Percentiles rank a stretch among this genome's conserved stretches.
phyloP scores from a whole-genome alignment of 2,888 invertebrate species.

The Phaedon cochleariae region DNA sequence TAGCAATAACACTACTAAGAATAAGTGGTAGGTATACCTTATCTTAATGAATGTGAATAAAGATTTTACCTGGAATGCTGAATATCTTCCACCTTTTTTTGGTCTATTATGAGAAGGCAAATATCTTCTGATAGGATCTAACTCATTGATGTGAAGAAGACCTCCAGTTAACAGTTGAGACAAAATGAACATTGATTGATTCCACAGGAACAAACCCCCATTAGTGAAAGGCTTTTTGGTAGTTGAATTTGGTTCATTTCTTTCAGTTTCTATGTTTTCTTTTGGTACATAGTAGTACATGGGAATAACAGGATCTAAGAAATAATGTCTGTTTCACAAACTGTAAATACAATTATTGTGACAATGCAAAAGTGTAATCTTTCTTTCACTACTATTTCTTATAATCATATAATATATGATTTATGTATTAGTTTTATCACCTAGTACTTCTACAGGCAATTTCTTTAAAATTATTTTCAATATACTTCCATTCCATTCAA shows the following conservation, averaged over 20 bases:
- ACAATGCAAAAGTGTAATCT: too few species aligned
- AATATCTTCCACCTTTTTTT: constrained; percentile 89
- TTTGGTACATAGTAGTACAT: constrained; percentile 91
- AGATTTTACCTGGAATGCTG: constrained; percentile 98
- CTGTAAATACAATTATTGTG: too few species aligned
- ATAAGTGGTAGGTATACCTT: too few species aligned
- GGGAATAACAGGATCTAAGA: constrained; percentile 85
- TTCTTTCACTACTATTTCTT: too few species aligned
- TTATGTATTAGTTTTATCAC: too few species aligned
- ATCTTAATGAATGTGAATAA: too few species aligned
- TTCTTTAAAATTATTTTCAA: too few species aligned
- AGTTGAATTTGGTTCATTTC: constrained; percentile 68
- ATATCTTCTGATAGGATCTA: constrained; percentile 95
- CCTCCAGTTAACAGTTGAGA: constrained; percentile 90
- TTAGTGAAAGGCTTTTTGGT: constrained; percentile 59
- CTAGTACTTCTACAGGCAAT: too few species aligned
- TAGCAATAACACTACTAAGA: not conserved
- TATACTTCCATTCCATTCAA: too few species aligned
- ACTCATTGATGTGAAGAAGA: constrained; percentile 89
- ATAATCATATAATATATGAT: too few species aligned
- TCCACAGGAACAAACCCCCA: constrained; percentile 86
- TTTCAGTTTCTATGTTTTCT: constrained; percentile 77
- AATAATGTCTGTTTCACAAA: not conserved
- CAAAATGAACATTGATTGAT: constrained; percentile 94
- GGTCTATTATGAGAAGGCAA: constrained; percentile 96